A percentile compares a stretch with the other conserved stretches of the same genome.
phyloP scores from a whole-genome alignment of 1,140 invertebrate species.

The Drosophila sechellia region DNA sequence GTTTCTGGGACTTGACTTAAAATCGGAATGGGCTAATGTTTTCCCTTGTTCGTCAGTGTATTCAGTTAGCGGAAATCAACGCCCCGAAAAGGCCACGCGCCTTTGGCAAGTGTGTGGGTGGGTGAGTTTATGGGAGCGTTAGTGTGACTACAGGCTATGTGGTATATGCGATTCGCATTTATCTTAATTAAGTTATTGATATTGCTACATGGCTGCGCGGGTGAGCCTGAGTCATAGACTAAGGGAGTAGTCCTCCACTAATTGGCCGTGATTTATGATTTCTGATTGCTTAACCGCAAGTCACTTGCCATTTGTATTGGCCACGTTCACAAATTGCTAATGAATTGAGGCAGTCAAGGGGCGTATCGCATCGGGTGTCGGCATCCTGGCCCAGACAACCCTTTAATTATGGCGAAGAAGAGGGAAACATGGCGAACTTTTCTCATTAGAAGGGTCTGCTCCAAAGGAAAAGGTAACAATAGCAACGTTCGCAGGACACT shows the following conservation, averaged over 20 bases:
- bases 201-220: constrained; percentile 51
- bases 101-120: constrained; percentile 4
- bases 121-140: constrained; percentile 30
- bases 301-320: constrained; percentile 66
- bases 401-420: constrained; percentile 61
- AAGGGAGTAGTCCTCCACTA: constrained; percentile 40
- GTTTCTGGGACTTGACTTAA: too few relatives aligned
- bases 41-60: constrained; percentile 21
- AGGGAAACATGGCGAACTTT: constrained; percentile 49
- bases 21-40: too few relatives aligned
- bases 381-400: constrained; percentile 26
- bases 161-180: constrained; percentile 77
- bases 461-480: constrained; percentile 40
- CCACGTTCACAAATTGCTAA: constrained; percentile 52
- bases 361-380: constrained; percentile 15
- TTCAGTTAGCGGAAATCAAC: constrained; percentile 62
- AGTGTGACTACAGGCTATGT: constrained; percentile 57
- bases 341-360: constrained; percentile 43
- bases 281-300: constrained; percentile 73
- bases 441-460: constrained; percentile 51
- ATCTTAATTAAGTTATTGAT: constrained; percentile 83
- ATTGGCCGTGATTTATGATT: constrained; percentile 78
- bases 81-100: constrained; percentile 41
- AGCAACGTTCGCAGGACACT: constrained; percentile 23
- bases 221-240: constrained; percentile 28